Evolutionary conservation across 2,797 vertebrate species (phyloP), one percentile per base, ranked within the genome.

Genomic region (Periophthalmus magnuspinnatus): DNA sequence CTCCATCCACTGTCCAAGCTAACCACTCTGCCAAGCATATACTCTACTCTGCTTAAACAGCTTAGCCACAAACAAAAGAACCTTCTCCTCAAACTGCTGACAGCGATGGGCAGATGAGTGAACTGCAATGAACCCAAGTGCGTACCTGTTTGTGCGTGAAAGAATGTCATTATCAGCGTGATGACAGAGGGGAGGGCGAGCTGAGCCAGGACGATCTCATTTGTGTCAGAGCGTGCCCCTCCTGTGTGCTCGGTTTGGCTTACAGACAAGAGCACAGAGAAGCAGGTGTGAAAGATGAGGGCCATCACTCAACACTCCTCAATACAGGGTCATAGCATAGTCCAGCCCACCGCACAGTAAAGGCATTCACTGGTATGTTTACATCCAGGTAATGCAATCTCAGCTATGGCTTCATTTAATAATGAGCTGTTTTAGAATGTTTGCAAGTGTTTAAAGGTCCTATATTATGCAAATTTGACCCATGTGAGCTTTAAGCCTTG

Each of bases 101-200:
- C 6, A 34, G 24, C 48, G 45, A 67, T 7, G 13, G 54, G 69
- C 45, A 33, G 58, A 19, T 38, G 19, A 2, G 34, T 77, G 75
- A 85, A 82, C 75, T 65, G 59, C 38, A 1, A 16, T 77, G 75
- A 84, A 82, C 80, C 64, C 52, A 34, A 32, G 41, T 77, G 76
- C 72, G n/a, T 72, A 81, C 71, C 77, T 84, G 84, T 68, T 69
- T 78, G 82, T 38, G 71, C 70, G 73, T 82, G 75, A 68, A 79
- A 79, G 87, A 91, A 90, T 89, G 85, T 84, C 80, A 90, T 89
- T 86, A 91, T 67, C 67, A 48, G 50, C 8, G 81, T 8, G 89
- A 89, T 90, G 87, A 90, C 75, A 78, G 89, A 90, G 81, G 52
- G 71, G 65, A 79, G 68, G 67, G 5, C 76, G 70, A 67, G 79